These are phyloP conservation scores for Nannobrachium achirus DNA, from an alignment of 2,113 vertebrate genomes.

Conservation along the genomic window DNA sequence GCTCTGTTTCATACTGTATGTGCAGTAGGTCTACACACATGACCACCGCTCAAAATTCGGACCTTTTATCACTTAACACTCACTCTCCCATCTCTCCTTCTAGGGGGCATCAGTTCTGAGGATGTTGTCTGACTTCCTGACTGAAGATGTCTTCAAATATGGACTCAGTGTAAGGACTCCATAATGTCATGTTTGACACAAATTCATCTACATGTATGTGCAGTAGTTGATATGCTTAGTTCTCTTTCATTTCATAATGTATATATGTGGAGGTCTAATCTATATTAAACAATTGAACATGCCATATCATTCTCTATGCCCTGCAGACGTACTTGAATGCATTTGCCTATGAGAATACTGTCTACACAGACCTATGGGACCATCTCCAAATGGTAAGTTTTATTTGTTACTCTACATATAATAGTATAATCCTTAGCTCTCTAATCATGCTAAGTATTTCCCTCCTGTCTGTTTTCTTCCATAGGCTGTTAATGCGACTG, in stretches of 20 bases:
- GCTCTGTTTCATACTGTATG: no score
- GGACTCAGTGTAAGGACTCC: slow-evolving; percentile 83
- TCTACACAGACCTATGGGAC: slow-evolving; percentile 86
- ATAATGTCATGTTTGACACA: background rate
- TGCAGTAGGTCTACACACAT: no score
- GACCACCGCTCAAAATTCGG: background rate
- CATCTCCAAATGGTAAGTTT: slow-evolving; percentile 82
- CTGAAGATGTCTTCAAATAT: slow-evolving; percentile 78
- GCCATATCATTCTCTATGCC: background rate
- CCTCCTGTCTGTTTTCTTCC: background rate
- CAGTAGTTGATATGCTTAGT: no score
- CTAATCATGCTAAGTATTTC: background rate
- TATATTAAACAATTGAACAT: background rate
- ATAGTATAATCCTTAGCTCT: no score
- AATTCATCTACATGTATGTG: background rate
- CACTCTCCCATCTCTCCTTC: no score
- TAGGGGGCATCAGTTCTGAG: slow-evolving; percentile 91
- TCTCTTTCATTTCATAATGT: no score
- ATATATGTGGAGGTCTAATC: no score
- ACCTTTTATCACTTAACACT: background rate
- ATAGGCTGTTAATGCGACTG: slow-evolving; percentile 46
- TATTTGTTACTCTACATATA: background rate
- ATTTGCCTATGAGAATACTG: slow-evolving; percentile 81
- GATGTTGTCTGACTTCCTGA: slow-evolving; percentile 94
- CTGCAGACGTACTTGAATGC: slow-evolving; percentile 74